Evolutionary conservation across 2,888 invertebrate species (phyloP).

Genomic region (Tortricodes alternella): DNA sequence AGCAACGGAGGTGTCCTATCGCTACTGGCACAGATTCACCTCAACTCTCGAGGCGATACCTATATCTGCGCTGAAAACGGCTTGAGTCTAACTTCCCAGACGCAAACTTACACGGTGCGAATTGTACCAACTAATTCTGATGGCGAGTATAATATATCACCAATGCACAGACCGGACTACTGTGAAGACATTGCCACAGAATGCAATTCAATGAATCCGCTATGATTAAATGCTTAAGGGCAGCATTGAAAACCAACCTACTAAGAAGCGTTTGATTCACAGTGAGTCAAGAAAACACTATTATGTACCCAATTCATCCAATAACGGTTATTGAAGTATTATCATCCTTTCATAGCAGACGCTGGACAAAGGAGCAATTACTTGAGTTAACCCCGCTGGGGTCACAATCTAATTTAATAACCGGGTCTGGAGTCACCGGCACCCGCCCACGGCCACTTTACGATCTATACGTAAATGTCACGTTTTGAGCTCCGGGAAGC

Average conservation of each 20-base stretch:
- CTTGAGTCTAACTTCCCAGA: too few relatives aligned
- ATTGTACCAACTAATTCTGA: too few relatives aligned
- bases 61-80: too few relatives aligned
- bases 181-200: too few relatives aligned
- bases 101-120: too few relatives aligned
- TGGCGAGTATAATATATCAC: too few relatives aligned
- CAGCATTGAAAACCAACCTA: neutral
- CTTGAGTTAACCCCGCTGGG: constrained; percentile 62
- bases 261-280: neutral
- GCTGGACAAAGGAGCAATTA: constrained; percentile 62
- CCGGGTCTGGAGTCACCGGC: constrained; percentile 29
- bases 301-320: constrained; percentile 16
- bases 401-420: constrained; percentile 72
- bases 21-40: too few relatives aligned
- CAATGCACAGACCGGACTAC: too few relatives aligned
- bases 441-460: constrained; percentile 22
- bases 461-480: constrained; percentile 16
- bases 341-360: constrained; percentile 29
- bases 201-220: too few relatives aligned
- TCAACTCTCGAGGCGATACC: too few relatives aligned
- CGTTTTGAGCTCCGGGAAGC: constrained; percentile 1
- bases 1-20: too few relatives aligned
- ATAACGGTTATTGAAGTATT: constrained; percentile 29
- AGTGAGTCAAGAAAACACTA: neutral
- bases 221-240: too few relatives aligned